Conservation (phyloP, 1,140 invertebrate genomes). For the Cyrtorhinus lividipennis region DNA sequence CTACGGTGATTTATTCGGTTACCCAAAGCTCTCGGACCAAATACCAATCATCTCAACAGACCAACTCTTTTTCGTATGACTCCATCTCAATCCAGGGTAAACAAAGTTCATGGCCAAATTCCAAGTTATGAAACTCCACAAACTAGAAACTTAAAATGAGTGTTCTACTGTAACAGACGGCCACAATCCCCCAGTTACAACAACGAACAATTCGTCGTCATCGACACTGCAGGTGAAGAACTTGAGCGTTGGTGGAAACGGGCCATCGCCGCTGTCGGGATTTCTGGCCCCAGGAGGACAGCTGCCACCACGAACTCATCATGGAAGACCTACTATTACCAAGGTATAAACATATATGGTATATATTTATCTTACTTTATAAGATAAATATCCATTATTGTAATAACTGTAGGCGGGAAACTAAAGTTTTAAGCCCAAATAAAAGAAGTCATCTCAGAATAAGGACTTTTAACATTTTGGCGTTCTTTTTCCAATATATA, state of each 20-base stretch:
- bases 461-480: too few species aligned
- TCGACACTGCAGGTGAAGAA: neutral
- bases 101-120: neutral
- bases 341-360: too few species aligned
- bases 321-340: slow-evolving; percentile 43
- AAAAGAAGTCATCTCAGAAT: too few species aligned
- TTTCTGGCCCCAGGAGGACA: slow-evolving; percentile 42
- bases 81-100: neutral
- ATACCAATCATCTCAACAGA: neutral
- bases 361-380: too few species aligned
- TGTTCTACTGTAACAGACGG: too few species aligned
- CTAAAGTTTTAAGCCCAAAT: too few species aligned
- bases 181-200: slow-evolving; percentile 25
- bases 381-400: too few species aligned
- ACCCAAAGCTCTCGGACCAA: neutral
- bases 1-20: neutral
- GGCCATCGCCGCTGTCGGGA: slow-evolving; percentile 34
- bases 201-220: slow-evolving; percentile 29
- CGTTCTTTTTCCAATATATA: too few species aligned
- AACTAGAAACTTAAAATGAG: too few species aligned
- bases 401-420: too few species aligned
- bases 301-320: slow-evolving; percentile 28
- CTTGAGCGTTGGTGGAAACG: slow-evolving; percentile 23
- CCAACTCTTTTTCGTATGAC: neutral
- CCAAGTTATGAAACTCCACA: neutral